Conservation (phyloP, 1,140 invertebrate genomes). For the Nasonia vitripennis region DNA sequence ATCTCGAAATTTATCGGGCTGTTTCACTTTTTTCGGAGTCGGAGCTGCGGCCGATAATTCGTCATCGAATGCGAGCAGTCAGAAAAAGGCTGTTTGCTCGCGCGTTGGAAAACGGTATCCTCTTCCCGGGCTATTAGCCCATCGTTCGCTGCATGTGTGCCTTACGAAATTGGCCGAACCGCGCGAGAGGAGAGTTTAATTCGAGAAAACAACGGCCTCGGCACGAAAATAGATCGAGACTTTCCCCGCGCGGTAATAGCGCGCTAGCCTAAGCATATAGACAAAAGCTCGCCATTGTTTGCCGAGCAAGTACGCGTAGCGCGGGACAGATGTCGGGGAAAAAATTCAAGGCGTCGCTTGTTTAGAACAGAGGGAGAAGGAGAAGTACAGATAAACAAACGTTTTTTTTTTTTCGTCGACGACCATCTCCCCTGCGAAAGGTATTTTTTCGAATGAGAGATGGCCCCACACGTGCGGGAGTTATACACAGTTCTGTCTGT, state of each 20-base stretch:
- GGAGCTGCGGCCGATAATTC: too few relatives aligned
- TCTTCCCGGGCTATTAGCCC: conserved; percentile 14
- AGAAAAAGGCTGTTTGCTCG: not conserved
- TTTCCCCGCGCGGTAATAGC: conserved; percentile 8
- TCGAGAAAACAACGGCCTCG: conserved; percentile 10
- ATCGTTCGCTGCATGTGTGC: not conserved
- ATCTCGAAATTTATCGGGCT: conserved; percentile 45
- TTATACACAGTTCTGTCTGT: not conserved
- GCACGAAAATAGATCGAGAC: conserved; percentile 27
- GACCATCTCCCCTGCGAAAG: not conserved
- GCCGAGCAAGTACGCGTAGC: conserved; percentile 28
- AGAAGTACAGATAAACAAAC: conserved; percentile 3
- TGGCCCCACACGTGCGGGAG: not conserved
- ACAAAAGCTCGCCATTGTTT: conserved; percentile 54
- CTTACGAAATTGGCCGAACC: not conserved
- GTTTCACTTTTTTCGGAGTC: not conserved
- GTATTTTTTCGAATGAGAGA: conserved; percentile 8
- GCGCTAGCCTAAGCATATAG: conserved; percentile 40
- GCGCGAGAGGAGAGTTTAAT: not conserved
- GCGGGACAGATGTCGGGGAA: not conserved
- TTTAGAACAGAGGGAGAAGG: conserved; percentile 5
- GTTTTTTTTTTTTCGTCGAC: not conserved
- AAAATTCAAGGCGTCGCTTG: not conserved
- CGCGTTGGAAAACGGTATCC: not conserved
- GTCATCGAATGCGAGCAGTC: too few relatives aligned